Evolutionary conservation across 2,888 invertebrate species (phyloP), one percentile per base, ranked within the genome.

Genomic region (Thymelicus lineola): DNA sequence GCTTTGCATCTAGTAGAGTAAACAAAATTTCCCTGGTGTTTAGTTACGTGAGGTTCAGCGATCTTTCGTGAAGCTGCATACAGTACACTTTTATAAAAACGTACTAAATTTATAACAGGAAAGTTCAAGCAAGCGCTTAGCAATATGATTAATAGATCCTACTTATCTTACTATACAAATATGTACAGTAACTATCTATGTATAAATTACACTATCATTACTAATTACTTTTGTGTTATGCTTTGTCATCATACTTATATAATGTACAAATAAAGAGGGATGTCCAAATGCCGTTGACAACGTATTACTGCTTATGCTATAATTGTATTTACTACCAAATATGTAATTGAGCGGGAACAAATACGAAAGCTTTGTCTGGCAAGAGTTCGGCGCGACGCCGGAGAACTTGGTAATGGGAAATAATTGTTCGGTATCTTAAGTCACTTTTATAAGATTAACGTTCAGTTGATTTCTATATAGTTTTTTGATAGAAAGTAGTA

Each of bases 381-480:
- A 70, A 71, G 71, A 73, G 69, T 67, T 61, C 63, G 62, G 55
- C 63, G 68, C 63, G 62, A 50, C 63, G 70, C 58, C 67, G 28
- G 59, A 60, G 69, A 65, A 62, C 53, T 70, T 72, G 67, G 73
- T 64, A 65, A 71, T 42, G 72, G 72, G 74, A 75, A 73, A 75
- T 73, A 72, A 75, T 73, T 75, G 28, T 28, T 28, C 28, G 42
- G 42, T 10, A 10, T 42, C 3, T 38, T 9, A 1, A 38, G 9
- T 38, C 42, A 10, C 10, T 42, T 10, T 12, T 42, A 42, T 28
- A 28, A 28, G 28, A 28, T 28, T 28, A 3, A 28, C 28, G 28
- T 28, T 28, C 28, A 28, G 28, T 28, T 28, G 5, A 28, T 28
- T 28, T 28, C 28, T 28, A 28, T n/a, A n/a, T n/a, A n/a, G 4